phyloP scores from a whole-genome alignment of 2,797 vertebrate genomes.

The Acanthiza pusilla region DNA sequence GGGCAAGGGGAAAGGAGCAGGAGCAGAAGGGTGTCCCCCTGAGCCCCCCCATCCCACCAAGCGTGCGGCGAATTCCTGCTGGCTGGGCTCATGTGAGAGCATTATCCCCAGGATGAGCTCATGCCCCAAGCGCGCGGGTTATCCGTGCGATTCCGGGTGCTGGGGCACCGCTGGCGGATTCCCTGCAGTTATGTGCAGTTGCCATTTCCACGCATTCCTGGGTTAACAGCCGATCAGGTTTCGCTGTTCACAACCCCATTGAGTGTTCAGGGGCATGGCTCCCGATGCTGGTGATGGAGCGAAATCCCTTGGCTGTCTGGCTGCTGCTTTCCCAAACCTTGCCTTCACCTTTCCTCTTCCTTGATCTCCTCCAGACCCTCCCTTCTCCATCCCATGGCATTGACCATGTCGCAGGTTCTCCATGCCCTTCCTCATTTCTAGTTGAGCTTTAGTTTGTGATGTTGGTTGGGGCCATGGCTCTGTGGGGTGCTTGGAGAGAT shows the following conservation, averaged over 20 bases:
- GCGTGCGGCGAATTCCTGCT: constrained; percentile 36
- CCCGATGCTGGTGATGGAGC: constrained; percentile 57
- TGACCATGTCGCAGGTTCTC: neutral
- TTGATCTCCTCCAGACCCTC: neutral
- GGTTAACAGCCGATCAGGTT: constrained; percentile 67
- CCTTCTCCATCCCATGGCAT: neutral
- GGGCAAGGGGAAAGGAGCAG: neutral
- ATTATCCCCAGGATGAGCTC: constrained; percentile 69
- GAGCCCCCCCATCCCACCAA: neutral
- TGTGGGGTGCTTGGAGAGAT: neutral
- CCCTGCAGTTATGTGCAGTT: constrained; percentile 68
- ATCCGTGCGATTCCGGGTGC: constrained; percentile 72
- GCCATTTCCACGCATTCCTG: constrained; percentile 76
- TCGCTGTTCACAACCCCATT: constrained; percentile 55
- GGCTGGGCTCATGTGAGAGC: constrained; percentile 61
- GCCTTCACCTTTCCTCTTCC: neutral
- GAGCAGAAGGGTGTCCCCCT: neutral
- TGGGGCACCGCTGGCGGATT: constrained; percentile 64
- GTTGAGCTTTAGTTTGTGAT: neutral
- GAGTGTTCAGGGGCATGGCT: neutral
- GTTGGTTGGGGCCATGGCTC: rapidly evolving
- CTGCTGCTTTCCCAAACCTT: constrained; percentile 57
- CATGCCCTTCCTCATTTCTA: neutral
- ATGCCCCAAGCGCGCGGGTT: constrained; percentile 55
- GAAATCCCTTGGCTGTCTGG: constrained; percentile 72